A percentile compares a stretch with the other conserved stretches of the same genome.
Conservation (phyloP, 2,888 invertebrate genomes). For the Yponomeuta plumbellus region DNA sequence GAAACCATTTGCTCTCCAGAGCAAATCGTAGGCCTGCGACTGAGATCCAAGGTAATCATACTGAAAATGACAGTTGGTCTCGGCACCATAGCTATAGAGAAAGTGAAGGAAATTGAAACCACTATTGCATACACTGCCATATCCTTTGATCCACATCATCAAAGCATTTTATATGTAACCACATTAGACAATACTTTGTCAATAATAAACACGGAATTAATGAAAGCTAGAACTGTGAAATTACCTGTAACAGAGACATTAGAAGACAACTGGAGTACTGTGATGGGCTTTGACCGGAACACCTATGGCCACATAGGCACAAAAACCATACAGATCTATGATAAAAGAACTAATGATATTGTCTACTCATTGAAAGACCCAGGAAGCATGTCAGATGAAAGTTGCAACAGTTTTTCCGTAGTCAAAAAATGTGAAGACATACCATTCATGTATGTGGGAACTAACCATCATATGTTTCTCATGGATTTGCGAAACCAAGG, state of each 20-base stretch:
- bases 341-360: constrained; percentile 50
- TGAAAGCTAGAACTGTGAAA: constrained; percentile 46
- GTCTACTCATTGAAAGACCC: constrained; percentile 42
- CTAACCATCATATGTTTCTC: constrained; percentile 56
- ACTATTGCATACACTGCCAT: constrained; percentile 56
- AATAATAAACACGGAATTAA: constrained; percentile 58
- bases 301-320: constrained; percentile 49
- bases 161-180: constrained; percentile 56
- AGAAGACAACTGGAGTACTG: constrained; percentile 58
- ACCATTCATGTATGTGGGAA: constrained; percentile 48
- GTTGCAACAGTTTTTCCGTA: constrained; percentile 50
- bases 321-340: constrained; percentile 51
- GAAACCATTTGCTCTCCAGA: constrained; percentile 53
- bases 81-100: constrained; percentile 37
- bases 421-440: constrained; percentile 44
- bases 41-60: constrained; percentile 50
- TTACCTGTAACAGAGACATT: constrained; percentile 37
- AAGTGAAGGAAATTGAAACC: constrained; percentile 47
- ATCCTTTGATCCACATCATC: constrained; percentile 56
- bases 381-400: constrained; percentile 41
- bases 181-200: constrained; percentile 46
- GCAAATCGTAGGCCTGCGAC: constrained; percentile 48
- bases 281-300: constrained; percentile 48
- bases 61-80: constrained; percentile 40
- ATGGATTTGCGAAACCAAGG: constrained; percentile 47